Conservation (phyloP, 2,797 vertebrate species). For the Tapirus indicus region DNA sequence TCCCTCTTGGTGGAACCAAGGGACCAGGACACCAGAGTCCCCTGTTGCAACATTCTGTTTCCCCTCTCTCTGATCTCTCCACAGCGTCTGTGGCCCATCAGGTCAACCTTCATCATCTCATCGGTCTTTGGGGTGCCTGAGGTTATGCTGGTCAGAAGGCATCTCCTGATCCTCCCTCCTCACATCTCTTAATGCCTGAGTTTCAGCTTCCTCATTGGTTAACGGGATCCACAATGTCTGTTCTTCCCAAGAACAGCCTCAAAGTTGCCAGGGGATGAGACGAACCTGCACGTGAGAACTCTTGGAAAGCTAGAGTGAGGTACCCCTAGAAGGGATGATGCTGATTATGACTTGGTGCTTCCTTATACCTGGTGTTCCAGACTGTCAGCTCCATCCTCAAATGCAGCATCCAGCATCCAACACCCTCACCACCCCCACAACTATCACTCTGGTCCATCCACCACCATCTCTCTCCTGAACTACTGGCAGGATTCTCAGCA, state of each 20-base stretch:
- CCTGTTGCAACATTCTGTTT: background rate
- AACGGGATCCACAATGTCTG: background rate
- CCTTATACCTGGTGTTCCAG: background rate
- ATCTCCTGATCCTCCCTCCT: background rate
- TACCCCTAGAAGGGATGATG: background rate
- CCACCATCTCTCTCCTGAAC: background rate
- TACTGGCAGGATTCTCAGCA: background rate
- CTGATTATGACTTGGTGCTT: background rate
- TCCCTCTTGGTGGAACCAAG: background rate
- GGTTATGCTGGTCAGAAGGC: background rate
- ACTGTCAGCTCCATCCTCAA: background rate
- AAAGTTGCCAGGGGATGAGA: background rate
- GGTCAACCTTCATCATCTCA: background rate
- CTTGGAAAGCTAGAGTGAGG: background rate
- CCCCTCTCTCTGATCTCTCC: background rate
- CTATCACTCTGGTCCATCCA: too few species aligned
- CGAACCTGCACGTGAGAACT: fast-evolving
- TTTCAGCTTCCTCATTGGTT: background rate
- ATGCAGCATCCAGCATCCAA: background rate
- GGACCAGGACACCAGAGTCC: background rate
- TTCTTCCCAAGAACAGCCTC: background rate
- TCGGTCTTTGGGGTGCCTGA: background rate
- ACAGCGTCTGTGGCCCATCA: background rate
- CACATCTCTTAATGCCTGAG: background rate
- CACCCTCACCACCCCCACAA: fast-evolving